Base-by-base conservation (phyloP, 2,888 invertebrate species). In the Agriotes lineatus region DNA sequence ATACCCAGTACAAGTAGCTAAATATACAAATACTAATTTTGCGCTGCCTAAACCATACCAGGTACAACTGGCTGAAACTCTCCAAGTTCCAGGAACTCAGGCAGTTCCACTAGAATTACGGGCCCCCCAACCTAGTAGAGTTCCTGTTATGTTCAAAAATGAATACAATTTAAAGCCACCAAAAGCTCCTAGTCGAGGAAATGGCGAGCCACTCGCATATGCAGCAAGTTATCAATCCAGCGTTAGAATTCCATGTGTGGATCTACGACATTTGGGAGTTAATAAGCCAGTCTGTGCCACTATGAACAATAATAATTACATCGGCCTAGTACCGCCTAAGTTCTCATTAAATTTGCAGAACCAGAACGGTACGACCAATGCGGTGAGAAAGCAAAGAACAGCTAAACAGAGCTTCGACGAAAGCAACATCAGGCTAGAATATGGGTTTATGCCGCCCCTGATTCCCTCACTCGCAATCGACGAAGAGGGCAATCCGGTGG, bases 391-490 rank as follows among this genome's bases (percentile, higher is more conserved):
- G 48, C 61, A 42, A 20, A 50, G 65, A 71, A 73, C 45, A 71
- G 73, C 62, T 74, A 52, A 18, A 18, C 52, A 52, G 2, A 50
- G 30, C 30, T 52, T 75, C 14, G 48, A 90, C 25, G 39, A 90
- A 14, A 86, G 90, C 64, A 89, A 89, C 71, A 85, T 94, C 0
- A 89, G 91, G 76, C 88, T 95, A 78, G 95, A 95, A 74, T 95
- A 95, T 75, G 90, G 94, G 0, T 95, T 95, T 75, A 93, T 91
- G 77, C 94, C 95, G 0, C 95, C 94, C 0, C 81, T 95, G 75
- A 88, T 93, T 69, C 95, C 95, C 0, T 95, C 95, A 0, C 86
- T 92, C 2, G 93, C 94, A 81, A 90, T 94, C 7, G 93, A 93
- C 78, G 90, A 93, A 71, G 88, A 92, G 71, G 92, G 92, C 0